phyloP scores from a whole-genome alignment of 2,888 invertebrate species.

The Eutolmus rufibarbis region DNA sequence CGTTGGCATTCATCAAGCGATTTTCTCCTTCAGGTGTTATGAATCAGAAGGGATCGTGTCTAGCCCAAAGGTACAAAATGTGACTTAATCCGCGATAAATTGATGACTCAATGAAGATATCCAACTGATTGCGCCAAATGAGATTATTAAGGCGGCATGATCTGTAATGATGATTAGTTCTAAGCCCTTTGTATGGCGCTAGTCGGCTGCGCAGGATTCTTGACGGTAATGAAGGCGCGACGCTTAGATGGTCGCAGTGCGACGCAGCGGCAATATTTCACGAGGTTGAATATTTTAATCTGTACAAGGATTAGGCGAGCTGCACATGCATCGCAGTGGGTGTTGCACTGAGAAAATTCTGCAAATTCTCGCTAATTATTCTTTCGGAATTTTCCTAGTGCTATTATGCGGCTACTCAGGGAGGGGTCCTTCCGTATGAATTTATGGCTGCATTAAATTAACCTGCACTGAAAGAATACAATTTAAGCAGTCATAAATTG shows the following conservation, averaged over 20 bases:
- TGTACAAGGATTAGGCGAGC: background rate
- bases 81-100: conserved; percentile 46
- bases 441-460: conserved; percentile 36
- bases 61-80: conserved; percentile 40
- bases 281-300: background rate
- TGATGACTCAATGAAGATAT: conserved; percentile 44
- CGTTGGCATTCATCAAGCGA: conserved; percentile 24
- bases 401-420: background rate
- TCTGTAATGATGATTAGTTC: conserved; percentile 38
- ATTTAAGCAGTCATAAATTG: conserved; percentile 36
- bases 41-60: background rate
- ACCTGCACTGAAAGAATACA: conserved; percentile 30
- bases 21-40: background rate
- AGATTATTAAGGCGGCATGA: conserved; percentile 36
- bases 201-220: background rate
- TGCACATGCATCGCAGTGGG: background rate
- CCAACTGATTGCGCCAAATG: conserved; percentile 36
- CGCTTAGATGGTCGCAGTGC: background rate
- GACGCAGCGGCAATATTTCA: background rate
- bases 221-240: background rate
- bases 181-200: conserved; percentile 23
- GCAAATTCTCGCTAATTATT: background rate
- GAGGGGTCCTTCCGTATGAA: background rate
- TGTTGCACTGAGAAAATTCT: background rate
- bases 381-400: background rate